Evolutionary conservation across 1,140 invertebrate species (phyloP), one percentile per base, ranked within the genome.

Genomic region (Macrocentrus cingulum): DNA sequence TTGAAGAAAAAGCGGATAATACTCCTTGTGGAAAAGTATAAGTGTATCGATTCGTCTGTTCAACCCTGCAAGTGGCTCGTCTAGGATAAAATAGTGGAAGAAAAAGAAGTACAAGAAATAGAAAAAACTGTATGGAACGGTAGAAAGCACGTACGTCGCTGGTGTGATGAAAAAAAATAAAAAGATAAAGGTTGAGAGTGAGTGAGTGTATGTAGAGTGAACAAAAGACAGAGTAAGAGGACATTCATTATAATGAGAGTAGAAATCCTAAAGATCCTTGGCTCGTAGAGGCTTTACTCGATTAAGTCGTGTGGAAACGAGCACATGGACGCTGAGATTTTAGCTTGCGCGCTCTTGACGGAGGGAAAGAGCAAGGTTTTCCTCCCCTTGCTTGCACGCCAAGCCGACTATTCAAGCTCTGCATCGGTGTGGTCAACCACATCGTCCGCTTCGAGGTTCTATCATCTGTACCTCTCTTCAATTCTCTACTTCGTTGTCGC

Each of bases 261-360:
- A 49, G 60, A 63, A 64, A 64, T 66, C 59, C 60, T 61, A 49
- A 58, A 32, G 55, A 46, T 61, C 62, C 58, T 58, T 52, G 62
- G 63, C 58, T 61, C 50, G 53, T 50, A 48, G 56, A 65, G 62
- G 67, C 65, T 65, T 60, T 63, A 63, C 41, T 56, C 51, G 67
- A 63, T 64, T 69, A 66, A 69, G 65, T 69, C 67, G 66, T 69
- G 67, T 69, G 65, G 67, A 69, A 67, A 63, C 61, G 63, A 64
- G 67, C 67, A 69, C 67, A 67, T 69, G 67, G 65, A 60, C 63
- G 62, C 61, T 64, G 56, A 66, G 63, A 63, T 69, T 67, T 64
- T 59, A 64, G 65, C 63, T 60, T 53, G 61, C 65, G 55, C 59
- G 60, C 59, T 63, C 62, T 20, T 22, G 22, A 16, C 39, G 2